Evolutionary conservation across 2,797 vertebrate genomes (phyloP), one percentile per base, ranked within the genome.

Genomic region (Setipinna tenuifilis): DNA sequence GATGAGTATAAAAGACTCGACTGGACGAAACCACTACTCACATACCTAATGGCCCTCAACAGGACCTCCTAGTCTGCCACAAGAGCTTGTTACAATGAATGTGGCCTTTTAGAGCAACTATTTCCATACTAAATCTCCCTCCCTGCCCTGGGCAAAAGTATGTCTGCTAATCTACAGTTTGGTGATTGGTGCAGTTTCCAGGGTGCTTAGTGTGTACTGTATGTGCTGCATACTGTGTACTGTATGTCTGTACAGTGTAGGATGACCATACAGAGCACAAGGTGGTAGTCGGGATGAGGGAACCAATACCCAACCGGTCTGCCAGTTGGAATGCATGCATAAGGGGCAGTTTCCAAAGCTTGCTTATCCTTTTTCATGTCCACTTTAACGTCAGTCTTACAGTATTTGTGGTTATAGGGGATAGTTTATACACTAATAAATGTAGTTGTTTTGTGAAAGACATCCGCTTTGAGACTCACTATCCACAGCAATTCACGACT

Each of bases 101-200:
- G 82, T 81, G 50, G 59, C 85, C 82, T 62, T 86, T 88, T 81
- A 82, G 16, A 80, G 81, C 61, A 82, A 46, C 46, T 44, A 65
- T 48, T 80, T 81, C 83, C 50, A 78, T 81, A 58, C 71, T 83
- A 87, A 88, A 85, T 46, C 82, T 87, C 82, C 83, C 85, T 86
- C 17, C 82, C 31, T 81, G 58, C 17, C 2, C 71, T 82, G 86
- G 71, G 80, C 83, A 65, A 59, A 85, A 87, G 68, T 82, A 86
- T 61, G 80, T 85, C 85, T 50, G 25, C 87, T 87, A 86, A 88
- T 89, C 83, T 87, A 83, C 48, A n/a, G 84, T 86, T 83, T 82
- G 81, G 86, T 89, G 87, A 88, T 83, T 61, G 84, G 81, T 87
- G 65, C 78, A 1, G 84, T 62, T 81, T 84, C 19, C 19, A 78